Conservation (phyloP, 2,797 vertebrate species). For the Falco berigora region DNA sequence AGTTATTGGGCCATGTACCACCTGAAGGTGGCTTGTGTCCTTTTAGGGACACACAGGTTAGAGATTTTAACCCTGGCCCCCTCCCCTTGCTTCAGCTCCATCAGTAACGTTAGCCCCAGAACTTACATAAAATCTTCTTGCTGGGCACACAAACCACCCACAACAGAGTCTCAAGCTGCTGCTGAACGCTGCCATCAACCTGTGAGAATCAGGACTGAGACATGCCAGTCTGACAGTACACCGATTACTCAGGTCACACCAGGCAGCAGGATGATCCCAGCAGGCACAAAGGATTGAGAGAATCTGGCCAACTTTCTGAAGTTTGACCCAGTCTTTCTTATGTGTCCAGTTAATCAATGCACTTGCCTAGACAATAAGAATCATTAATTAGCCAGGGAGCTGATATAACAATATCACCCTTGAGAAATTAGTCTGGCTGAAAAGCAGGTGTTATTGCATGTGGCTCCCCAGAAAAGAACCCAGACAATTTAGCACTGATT, state of each 20-base stretch:
- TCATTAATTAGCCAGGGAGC: background rate
- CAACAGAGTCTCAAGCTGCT: background rate
- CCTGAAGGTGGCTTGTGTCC: background rate
- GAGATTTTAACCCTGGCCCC: background rate
- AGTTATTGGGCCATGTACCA: background rate
- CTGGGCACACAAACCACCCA: background rate
- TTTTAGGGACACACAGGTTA: background rate
- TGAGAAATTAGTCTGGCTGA: background rate
- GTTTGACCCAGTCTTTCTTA: constrained; percentile 7
- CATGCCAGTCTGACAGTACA: background rate
- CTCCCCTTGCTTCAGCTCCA: background rate
- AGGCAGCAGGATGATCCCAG: constrained; percentile 10
- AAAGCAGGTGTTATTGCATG: background rate
- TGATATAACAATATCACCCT: background rate
- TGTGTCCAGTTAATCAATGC: background rate
- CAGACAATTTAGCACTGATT: background rate
- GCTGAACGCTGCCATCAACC: background rate
- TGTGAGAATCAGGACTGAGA: background rate
- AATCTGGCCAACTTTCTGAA: constrained; percentile 32
- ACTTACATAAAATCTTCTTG: background rate
- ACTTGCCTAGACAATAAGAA: background rate
- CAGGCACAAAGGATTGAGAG: background rate
- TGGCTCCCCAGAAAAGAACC: background rate
- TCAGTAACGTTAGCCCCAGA: background rate
- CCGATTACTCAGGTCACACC: background rate